Evolutionary conservation across 1,140 invertebrate species (phyloP), one percentile per base, ranked within the genome.

Genomic region (Heliconius eleuchia): DNA sequence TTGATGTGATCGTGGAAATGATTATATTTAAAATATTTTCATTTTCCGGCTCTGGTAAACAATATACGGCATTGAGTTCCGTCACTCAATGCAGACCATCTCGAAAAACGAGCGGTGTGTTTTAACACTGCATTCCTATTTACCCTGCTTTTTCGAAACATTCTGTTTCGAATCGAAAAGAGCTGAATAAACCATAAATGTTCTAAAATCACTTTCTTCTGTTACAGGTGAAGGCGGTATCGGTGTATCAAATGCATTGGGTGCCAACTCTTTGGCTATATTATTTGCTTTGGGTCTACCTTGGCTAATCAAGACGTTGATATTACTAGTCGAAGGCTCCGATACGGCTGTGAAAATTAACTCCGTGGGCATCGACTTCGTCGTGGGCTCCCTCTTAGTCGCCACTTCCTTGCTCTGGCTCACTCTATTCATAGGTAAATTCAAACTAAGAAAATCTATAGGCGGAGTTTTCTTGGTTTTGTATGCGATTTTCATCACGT

Each of bases 241-340:
- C 95, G 97, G 97, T 0, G 97, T 98, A 70, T 98, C 97, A 9
- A 98, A 98, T 84, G 97, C 97, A 0, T 88, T 98, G 8, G 98
- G 98, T 0, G 97, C 97, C 0, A 98, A 98, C 84, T 98, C 97
- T 0, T 94, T 98, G 85, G 97, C 98, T 78, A 98, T 98, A 75
- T 88, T 98, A 1, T 95, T 98, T n/a, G 98, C 97, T n/a, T 92
- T 98, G 16, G 97, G 97, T 3, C 85, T 98, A 18, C 98, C 98
- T 0, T 98, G 98, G 98, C 95, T 97, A 6, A 96, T 98, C 70
- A 97, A 96, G 84, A 96, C 96, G 4, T 88, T 97, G 70, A 93
- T 96, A 66, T 91, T 95, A 18, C 90, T 95, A 1, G 90, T 82
- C 0, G 87, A 95, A n/a, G 94, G 95, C 4, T 86, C 80, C 0